phyloP scores from a whole-genome alignment of 2,797 vertebrate species.

The Chaenodraco wilsoni region DNA sequence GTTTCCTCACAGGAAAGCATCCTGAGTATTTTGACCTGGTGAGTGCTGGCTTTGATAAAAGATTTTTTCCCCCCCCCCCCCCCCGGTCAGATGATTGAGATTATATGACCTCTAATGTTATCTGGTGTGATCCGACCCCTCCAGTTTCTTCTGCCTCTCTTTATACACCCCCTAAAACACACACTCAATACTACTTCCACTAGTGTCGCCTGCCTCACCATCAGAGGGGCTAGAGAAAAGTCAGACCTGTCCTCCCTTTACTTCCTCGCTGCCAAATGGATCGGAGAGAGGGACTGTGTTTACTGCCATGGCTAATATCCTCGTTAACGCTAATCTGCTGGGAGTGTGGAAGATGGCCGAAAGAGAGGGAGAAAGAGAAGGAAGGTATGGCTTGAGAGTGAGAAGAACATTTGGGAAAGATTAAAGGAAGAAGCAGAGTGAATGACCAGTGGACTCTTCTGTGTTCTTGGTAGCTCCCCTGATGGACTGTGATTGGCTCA shows the following conservation, averaged over 20 bases:
- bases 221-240: conserved; percentile 9
- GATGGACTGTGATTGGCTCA: conserved; percentile 66
- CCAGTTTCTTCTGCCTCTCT: neutral
- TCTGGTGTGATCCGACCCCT: conserved; percentile 24
- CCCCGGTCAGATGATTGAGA: conserved; percentile 45
- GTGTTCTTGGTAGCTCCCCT: conserved; percentile 55
- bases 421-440: conserved; percentile 35
- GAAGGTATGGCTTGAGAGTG: conserved; percentile 15
- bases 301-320: conserved; percentile 73
- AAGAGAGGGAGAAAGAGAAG: conserved; percentile 16
- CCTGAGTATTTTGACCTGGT: conserved; percentile 23
- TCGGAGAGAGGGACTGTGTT: conserved; percentile 61
- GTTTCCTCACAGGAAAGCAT: conserved; percentile 21
- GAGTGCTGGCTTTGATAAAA: conserved; percentile 39
- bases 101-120: conserved; percentile 50
- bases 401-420: conserved; percentile 21
- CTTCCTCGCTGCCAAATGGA: conserved; percentile 55
- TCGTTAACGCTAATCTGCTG: conserved; percentile 74
- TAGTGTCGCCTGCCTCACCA: conserved; percentile 25
- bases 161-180: conserved; percentile 2
- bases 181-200: conserved; percentile 13
- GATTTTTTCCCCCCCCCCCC: conserved; percentile 22
- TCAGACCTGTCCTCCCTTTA: conserved; percentile 34
- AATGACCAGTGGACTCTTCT: conserved; percentile 59
- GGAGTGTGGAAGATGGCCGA: conserved; percentile 48